A percentile compares a stretch with the other conserved stretches of the same genome.
Conservation (phyloP, 2,888 invertebrate genomes). For the Helleia helle region DNA sequence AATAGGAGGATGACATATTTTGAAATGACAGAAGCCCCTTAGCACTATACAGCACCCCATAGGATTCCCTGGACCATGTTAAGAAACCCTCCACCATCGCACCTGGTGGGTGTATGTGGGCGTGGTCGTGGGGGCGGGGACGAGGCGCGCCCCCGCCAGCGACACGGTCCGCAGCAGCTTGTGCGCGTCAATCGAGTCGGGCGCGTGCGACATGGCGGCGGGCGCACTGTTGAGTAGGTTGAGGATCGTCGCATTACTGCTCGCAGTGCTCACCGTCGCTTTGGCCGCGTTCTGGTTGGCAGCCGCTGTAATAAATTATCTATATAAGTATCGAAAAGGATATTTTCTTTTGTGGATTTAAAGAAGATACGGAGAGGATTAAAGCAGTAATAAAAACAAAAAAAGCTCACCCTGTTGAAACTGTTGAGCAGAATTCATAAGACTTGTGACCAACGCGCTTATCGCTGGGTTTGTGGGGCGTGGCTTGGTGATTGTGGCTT, state of each 20-base stretch:
- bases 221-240: constrained; percentile 86
- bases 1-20: too few relatives aligned
- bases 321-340: too few relatives aligned
- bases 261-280: constrained; percentile 60
- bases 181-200: too few relatives aligned
- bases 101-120: constrained; percentile 62
- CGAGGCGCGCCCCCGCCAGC: constrained; percentile 64
- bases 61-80: too few relatives aligned
- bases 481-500: constrained; percentile 66
- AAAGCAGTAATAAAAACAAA: too few relatives aligned
- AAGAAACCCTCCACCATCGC: too few relatives aligned
- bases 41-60: too few relatives aligned
- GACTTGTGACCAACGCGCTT: constrained; percentile 84
- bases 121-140: constrained; percentile 46
- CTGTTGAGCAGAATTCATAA: constrained; percentile 88
- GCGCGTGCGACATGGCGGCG: constrained; percentile 79
- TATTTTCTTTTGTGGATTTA: too few relatives aligned
- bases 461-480: constrained; percentile 78
- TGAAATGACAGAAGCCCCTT: too few relatives aligned
- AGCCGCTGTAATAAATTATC: constrained; percentile 44
- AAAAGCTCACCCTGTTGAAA: constrained; percentile 75
- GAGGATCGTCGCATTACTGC: constrained; percentile 82
- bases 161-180: constrained; percentile 71
- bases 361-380: too few relatives aligned
- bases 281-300: constrained; percentile 63